Conservation (phyloP, 2,888 invertebrate species). For the Conomelus anceps region DNA sequence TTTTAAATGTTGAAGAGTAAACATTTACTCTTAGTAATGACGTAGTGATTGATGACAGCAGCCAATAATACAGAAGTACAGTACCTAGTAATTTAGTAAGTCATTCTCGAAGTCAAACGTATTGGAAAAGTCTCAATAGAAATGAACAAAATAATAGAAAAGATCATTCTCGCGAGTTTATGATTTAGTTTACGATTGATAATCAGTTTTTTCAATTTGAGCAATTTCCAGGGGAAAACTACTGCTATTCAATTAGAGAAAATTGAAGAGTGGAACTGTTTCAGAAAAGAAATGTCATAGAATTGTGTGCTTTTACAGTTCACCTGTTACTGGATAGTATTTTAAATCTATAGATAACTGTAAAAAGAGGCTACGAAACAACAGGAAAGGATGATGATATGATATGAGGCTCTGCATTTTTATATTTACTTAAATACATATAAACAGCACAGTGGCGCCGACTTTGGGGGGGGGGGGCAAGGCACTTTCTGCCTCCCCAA, state of each 20-base stretch:
- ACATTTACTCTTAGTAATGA: too few species aligned
- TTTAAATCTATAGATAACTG: background rate
- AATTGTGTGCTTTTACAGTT: background rate
- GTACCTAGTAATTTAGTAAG: background rate
- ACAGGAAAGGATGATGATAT: background rate
- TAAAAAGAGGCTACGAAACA: background rate
- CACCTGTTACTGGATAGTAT: background rate
- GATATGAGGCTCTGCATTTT: background rate
- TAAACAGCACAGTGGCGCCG: too few species aligned
- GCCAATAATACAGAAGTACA: too few species aligned
- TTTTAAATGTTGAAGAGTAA: too few species aligned
- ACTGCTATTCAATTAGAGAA: background rate
- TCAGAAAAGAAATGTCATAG: background rate
- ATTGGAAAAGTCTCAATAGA: background rate
- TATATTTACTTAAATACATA: too few species aligned
- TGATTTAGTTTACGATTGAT: background rate
- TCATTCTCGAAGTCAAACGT: background rate
- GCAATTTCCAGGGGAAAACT: background rate
- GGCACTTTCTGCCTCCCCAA: too few species aligned
- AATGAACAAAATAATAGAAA: background rate
- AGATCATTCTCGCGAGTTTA: background rate
- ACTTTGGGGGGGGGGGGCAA: too few species aligned
- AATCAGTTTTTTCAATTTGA: background rate
- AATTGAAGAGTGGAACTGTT: background rate
- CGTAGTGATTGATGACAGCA: too few species aligned